Evolutionary conservation across 2,797 vertebrate genomes (phyloP).

Genomic region (Nasua narica): DNA sequence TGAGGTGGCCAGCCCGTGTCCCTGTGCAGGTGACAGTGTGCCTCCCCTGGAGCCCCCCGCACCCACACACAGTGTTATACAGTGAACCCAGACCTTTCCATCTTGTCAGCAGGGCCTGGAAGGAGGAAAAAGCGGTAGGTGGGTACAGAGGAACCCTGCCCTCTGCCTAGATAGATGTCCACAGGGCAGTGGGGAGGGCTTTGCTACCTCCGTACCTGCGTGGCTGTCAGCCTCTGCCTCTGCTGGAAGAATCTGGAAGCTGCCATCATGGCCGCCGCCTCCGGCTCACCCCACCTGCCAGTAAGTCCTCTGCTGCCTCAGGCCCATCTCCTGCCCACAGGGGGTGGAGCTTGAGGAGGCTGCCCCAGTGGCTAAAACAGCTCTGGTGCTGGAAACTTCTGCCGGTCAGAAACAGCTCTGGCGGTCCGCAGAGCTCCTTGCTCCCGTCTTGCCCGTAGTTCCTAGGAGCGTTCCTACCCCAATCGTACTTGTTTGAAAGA

Average conservation of each 20-base stretch:
- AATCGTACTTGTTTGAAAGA: not conserved
- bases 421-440: fast-evolving
- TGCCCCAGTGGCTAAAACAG: not conserved
- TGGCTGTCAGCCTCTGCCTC: not conserved
- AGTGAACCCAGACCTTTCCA: not conserved
- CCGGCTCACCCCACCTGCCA: not conserved
- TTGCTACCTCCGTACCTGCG: not conserved
- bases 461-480: too few relatives aligned
- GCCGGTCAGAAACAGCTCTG: not conserved
- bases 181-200: not conserved
- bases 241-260: not conserved
- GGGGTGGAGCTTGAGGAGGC: not conserved
- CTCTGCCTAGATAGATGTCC: not conserved
- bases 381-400: not conserved
- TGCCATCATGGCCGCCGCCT: not conserved
- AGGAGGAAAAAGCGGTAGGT: not conserved
- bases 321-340: fast-evolving
- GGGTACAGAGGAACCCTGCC: not conserved
- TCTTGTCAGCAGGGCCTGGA: not conserved
- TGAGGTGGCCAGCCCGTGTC: fast-evolving
- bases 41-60: not conserved
- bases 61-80: not conserved
- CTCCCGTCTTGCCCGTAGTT: not conserved
- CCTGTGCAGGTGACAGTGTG: not conserved
- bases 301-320: not conserved